These are phyloP conservation scores for Moxostoma hubbsi DNA, from an alignment of 2,797 vertebrate genomes.

Conservation along the genomic window DNA sequence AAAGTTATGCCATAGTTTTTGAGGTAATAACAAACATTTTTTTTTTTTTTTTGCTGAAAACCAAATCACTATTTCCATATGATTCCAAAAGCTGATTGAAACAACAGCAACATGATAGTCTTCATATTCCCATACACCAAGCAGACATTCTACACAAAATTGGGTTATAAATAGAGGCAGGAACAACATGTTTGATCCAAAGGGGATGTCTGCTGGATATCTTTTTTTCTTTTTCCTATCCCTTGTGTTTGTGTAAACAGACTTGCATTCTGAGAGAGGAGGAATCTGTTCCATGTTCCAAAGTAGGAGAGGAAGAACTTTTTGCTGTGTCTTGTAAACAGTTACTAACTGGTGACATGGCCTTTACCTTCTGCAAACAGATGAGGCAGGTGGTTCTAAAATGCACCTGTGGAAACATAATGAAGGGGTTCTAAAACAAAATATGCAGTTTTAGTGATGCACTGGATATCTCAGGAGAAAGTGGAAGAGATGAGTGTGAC, in stretches of 20 bases:
- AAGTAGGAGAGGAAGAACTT: conserved; percentile 50
- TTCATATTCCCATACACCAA: conserved; percentile 5
- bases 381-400: conserved; percentile 18
- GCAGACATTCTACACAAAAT: conserved; percentile 41
- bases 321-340: conserved; percentile 49
- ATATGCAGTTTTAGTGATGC: not conserved
- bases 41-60: not conserved
- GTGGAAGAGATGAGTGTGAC: not conserved
- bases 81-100: not conserved
- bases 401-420: conserved; percentile 11
- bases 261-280: conserved; percentile 40
- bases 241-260: conserved; percentile 64
- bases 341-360: not conserved
- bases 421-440: not conserved
- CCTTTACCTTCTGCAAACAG: conserved; percentile 44
- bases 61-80: not conserved
- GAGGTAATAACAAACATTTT: too few relatives aligned
- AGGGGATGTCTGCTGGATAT: conserved; percentile 40
- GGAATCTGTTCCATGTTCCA: conserved; percentile 49
- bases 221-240: conserved; percentile 44
- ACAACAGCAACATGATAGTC: conserved; percentile 38
- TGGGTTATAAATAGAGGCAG: conserved; percentile 47
- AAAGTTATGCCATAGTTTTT: not conserved
- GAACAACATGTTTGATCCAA: conserved; percentile 54
- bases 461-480: conserved; percentile 3